phyloP scores from a whole-genome alignment of 2,797 vertebrate genomes.

The Anomalospiza imberbis region DNA sequence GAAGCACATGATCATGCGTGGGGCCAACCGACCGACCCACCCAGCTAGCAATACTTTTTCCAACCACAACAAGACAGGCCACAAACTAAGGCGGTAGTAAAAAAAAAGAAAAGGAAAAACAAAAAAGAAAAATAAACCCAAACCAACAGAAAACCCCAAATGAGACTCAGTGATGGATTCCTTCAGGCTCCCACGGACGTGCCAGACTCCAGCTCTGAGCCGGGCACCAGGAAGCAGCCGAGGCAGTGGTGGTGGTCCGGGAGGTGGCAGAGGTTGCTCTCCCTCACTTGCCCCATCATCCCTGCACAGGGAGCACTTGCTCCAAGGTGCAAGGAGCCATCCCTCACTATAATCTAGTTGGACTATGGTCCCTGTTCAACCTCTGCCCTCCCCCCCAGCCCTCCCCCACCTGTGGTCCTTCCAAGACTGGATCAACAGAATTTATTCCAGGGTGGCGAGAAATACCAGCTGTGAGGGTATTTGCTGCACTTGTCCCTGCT shows the following conservation, averaged over 20 bases:
- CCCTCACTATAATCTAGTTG: background rate
- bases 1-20: slow-evolving; percentile 75
- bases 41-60: slow-evolving; percentile 64
- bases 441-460: background rate
- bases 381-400: background rate
- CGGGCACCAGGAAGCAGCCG: background rate
- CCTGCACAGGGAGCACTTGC: background rate
- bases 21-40: slow-evolving; percentile 49
- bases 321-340: background rate
- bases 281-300: background rate
- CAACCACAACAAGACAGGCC: slow-evolving; percentile 70
- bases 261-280: background rate
- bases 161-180: slow-evolving; percentile 30
- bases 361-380: background rate
- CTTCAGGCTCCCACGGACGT: background rate
- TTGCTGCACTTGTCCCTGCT: background rate
- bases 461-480: background rate
- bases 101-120: background rate
- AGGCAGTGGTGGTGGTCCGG: background rate
- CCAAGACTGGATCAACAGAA: background rate
- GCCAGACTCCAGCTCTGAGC: background rate
- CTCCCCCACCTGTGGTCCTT: background rate
- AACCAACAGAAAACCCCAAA: background rate
- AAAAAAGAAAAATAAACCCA: background rate
- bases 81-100: slow-evolving; percentile 70